Percentiles rank a stretch among this genome's conserved stretches.
These are phyloP conservation scores for Adelognathus sp. DNA, from an alignment of 2,888 invertebrate genomes.

Conservation along the genomic window DNA sequence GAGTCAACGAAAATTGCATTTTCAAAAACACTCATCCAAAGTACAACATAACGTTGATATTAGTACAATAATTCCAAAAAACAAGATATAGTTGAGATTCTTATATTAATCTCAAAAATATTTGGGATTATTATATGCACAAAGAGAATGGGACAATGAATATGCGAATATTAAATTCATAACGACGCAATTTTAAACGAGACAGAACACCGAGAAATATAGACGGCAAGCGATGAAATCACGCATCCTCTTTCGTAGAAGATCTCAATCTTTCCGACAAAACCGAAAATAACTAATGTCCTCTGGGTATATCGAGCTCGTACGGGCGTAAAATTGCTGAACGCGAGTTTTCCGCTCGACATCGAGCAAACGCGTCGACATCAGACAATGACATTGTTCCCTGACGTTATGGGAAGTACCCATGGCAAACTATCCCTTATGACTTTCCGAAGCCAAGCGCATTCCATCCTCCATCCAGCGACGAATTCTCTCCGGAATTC, in stretches of 20 bases:
- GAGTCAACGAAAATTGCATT: too few relatives aligned
- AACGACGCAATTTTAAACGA: neutral
- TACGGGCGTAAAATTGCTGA: constrained; percentile 49
- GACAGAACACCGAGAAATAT: neutral
- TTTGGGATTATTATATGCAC: neutral
- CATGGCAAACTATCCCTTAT: neutral
- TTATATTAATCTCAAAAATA: too few relatives aligned
- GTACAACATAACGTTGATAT: neutral
- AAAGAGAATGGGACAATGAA: neutral
- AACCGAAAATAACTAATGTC: constrained; percentile 10
- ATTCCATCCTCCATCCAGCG: constrained; percentile 26
- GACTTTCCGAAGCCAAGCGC: constrained; percentile 27
- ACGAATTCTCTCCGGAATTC: constrained; percentile 42
- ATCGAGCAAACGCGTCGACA: neutral
- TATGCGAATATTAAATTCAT: neutral
- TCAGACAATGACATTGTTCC: constrained; percentile 54
- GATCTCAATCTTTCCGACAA: constrained; percentile 5
- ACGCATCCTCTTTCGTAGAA: neutral
- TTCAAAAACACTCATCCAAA: constrained; percentile 2
- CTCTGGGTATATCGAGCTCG: constrained; percentile 30
- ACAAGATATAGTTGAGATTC: too few relatives aligned
- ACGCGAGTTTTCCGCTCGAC: constrained; percentile 26
- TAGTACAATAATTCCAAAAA: neutral
- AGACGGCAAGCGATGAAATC: neutral
- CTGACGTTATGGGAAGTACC: constrained; percentile 26